phyloP scores from a whole-genome alignment of 2,113 vertebrate species.

The Elaphurus davidianus region DNA sequence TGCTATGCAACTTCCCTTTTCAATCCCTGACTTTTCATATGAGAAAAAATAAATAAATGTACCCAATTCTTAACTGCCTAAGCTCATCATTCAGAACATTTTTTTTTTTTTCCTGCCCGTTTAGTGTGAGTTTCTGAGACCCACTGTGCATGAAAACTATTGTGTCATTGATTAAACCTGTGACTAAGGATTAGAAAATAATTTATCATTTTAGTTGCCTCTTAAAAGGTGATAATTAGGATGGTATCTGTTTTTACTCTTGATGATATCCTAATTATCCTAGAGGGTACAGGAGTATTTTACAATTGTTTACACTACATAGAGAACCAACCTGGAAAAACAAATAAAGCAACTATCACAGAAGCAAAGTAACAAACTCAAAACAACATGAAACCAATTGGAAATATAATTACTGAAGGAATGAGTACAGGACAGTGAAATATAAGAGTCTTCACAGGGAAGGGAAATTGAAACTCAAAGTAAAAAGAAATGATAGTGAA shows the following conservation, averaged over 20 bases:
- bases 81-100: not conserved
- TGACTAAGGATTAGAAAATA: constrained; percentile 38
- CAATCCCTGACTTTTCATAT: not conserved
- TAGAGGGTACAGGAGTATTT: not conserved
- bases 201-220: not conserved
- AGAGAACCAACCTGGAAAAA: not conserved
- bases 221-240: constrained; percentile 27
- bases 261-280: not conserved
- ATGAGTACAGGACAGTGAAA: not conserved
- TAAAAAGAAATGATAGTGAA: not conserved
- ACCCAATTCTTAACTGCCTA: not conserved
- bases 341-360: not conserved
- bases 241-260: not conserved
- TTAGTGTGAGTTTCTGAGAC: not conserved
- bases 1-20: constrained; percentile 8
- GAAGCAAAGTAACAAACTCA: not conserved
- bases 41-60: not conserved
- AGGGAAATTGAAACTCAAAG: not conserved
- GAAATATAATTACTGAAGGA: not conserved
- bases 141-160: not conserved
- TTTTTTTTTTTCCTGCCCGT: not conserved
- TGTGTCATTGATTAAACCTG: not conserved
- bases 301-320: not conserved
- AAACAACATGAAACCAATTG: not conserved
- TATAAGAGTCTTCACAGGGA: not conserved